Evolutionary conservation across 2,797 vertebrate species (phyloP), one percentile per base, ranked within the genome.

Genomic region (Lutjanus campechanus): DNA sequence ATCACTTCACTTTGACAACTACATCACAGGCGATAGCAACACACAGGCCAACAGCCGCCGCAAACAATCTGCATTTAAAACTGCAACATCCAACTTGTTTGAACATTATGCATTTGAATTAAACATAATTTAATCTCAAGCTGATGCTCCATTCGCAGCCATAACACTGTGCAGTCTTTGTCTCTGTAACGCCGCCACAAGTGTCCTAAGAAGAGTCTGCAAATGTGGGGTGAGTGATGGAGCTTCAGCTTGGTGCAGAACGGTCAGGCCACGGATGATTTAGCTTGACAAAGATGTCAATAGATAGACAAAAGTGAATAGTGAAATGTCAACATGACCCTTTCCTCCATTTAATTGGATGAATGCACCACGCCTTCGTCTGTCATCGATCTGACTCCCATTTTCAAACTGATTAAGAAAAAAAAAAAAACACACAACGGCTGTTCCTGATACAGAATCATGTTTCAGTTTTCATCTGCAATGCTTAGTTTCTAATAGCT

Each of bases 1-100:
- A 79, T 87, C 67, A 76, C 79, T 89, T 88, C 56, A 75, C 79
- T 77, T 62, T 82, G 81, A 88, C 84, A 86, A 84, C 80, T 76
- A 72, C 76, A 81, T 90, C 70, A 77, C 58, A 16, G 17, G 55
- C 36, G 19, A 77, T 20, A 58, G 51, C 25, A 47, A 56, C 47
- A 46, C 71, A 60, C 0, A 70, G 64, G 43, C 70, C 66, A 47
- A 49, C 59, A 71, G 53, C 47, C 50, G 68, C 36, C 8, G 36
- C 40, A 44, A 54, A 44, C n/a, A 77, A 69, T 70, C 62, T 64
- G 55, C 75, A 56, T 72, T 71, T 40, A 64, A 67, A 13, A 54
- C 47, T 16, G 43, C 11, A 17, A 46, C 63, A 54, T 49, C 2
- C 7, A 47, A 40, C 59, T 60, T 81, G 41, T 53, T 81, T 65